Evolutionary conservation across 2,797 vertebrate genomes (phyloP).

Genomic region (Lepilemur septentrionalis): DNA sequence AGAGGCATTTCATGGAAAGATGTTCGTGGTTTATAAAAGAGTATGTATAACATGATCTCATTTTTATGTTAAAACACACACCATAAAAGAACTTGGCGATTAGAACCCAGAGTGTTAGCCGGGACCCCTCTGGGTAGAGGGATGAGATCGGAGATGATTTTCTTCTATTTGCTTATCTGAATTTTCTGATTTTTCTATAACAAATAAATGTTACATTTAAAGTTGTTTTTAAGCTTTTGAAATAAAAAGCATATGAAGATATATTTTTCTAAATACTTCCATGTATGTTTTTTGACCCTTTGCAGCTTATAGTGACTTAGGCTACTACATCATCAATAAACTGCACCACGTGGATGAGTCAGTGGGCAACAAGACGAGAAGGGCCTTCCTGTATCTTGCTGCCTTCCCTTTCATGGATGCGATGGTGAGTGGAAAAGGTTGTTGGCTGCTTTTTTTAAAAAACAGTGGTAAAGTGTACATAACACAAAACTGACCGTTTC

Average conservation of each 20-base stretch:
- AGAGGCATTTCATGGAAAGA: not conserved
- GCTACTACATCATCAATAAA: conserved; percentile 99
- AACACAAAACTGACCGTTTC: no score
- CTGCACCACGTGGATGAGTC: conserved; percentile 98
- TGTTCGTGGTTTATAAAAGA: not conserved
- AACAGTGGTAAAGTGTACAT: accelerated
- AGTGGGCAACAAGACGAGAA: conserved; percentile 95
- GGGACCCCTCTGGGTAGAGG: not conserved
- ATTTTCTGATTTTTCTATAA: not conserved
- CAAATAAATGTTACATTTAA: not conserved
- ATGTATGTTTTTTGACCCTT: conserved; percentile 33
- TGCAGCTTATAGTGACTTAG: conserved; percentile 96
- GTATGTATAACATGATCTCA: accelerated
- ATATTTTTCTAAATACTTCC: not conserved
- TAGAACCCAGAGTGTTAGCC: not conserved
- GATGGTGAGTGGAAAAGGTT: conserved; percentile 89
- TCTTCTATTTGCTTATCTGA: not conserved
- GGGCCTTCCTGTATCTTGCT: conserved; percentile 96
- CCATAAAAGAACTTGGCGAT: not conserved
- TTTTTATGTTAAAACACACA: not conserved
- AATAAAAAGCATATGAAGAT: not conserved
- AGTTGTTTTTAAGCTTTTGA: not conserved
- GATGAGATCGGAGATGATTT: not conserved
- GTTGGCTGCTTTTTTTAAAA: not conserved
- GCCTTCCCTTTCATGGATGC: conserved; percentile 98